These are phyloP conservation scores for Prunella fulvescens DNA, from an alignment of 2,113 vertebrate genomes.

Conservation along the genomic window DNA sequence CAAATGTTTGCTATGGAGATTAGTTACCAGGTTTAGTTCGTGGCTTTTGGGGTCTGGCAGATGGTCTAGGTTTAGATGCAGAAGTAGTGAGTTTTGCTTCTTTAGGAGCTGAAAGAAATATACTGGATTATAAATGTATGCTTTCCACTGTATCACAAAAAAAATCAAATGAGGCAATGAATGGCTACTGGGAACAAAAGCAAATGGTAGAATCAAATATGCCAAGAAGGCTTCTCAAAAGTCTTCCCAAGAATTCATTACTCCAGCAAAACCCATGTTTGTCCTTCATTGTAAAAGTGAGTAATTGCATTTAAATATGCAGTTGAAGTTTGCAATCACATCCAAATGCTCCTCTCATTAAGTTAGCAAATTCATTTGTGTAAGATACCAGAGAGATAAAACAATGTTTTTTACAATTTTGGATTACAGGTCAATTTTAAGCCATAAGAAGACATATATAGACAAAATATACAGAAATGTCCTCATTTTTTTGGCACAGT, in stretches of 20 bases:
- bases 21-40: slow-evolving; percentile 69
- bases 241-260: background rate
- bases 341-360: background rate
- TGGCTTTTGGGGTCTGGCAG: slow-evolving; percentile 45
- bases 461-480: background rate
- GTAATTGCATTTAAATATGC: background rate
- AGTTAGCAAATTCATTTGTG: background rate
- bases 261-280: background rate
- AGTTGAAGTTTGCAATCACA: background rate
- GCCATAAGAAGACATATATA: background rate
- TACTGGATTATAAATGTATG: slow-evolving; percentile 16
- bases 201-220: background rate
- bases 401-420: background rate
- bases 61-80: slow-evolving; percentile 66
- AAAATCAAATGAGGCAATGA: background rate
- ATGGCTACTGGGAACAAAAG: background rate
- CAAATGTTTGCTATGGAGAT: background rate
- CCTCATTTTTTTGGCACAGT: background rate
- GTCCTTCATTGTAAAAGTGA: background rate
- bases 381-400: background rate
- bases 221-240: background rate
- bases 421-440: background rate
- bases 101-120: slow-evolving; percentile 74
- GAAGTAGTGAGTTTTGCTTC: slow-evolving; percentile 62
- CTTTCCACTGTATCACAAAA: background rate